These are phyloP conservation scores for Gerris lacustris DNA, from an alignment of 2,888 invertebrate genomes.

Conservation along the genomic window DNA sequence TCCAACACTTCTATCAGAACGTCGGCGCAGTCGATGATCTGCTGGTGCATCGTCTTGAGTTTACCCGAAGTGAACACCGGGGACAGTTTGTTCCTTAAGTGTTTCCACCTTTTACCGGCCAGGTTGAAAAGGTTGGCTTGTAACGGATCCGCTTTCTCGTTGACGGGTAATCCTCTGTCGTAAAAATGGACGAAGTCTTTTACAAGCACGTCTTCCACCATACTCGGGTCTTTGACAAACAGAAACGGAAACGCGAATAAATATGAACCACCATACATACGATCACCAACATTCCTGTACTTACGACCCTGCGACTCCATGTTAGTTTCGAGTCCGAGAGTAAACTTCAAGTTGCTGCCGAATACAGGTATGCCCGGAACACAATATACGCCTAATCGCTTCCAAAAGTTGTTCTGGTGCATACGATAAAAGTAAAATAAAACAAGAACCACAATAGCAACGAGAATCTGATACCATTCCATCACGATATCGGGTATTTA, in stretches of 20 bases:
- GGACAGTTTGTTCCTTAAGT: constrained; percentile 41
- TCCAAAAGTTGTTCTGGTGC: constrained; percentile 17
- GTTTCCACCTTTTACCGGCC: constrained; percentile 44
- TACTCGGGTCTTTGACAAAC: constrained; percentile 39
- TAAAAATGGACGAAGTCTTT: constrained; percentile 41
- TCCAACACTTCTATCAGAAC: constrained; percentile 19
- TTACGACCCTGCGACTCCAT: constrained; percentile 4
- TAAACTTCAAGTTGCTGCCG: constrained; percentile 13
- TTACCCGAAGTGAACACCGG: constrained; percentile 47
- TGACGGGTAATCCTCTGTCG: constrained; percentile 38
- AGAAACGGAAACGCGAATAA: constrained; percentile 41
- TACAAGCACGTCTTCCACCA: constrained; percentile 40
- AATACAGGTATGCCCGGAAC: constrained; percentile 11
- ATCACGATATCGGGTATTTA: not conserved
- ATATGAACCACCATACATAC: constrained; percentile 40
- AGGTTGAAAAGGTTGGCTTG: constrained; percentile 38
- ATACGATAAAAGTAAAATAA: not conserved
- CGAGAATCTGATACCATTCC: not conserved
- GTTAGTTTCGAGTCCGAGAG: constrained; percentile 11
- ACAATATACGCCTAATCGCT: constrained; percentile 13
- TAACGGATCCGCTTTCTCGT: constrained; percentile 35
- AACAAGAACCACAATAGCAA: not conserved
- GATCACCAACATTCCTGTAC: constrained; percentile 23
- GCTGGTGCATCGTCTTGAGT: constrained; percentile 42
- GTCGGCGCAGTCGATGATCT: constrained; percentile 38